Conservation (phyloP, 1,140 invertebrate species). For the Doryteuthis pealeii region DNA sequence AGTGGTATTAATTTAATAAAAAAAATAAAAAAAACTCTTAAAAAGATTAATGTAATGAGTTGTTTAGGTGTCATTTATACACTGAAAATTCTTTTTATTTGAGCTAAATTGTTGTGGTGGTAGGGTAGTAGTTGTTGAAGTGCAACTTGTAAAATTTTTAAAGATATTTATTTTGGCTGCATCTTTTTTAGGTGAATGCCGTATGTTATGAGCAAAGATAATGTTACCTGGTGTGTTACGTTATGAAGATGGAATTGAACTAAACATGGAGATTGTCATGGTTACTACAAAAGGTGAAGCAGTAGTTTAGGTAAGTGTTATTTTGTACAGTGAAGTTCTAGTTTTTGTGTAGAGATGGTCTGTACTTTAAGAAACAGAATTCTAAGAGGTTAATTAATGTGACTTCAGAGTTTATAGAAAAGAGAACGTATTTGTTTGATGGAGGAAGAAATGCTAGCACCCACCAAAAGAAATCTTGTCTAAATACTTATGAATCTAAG, state of each 20-base stretch:
- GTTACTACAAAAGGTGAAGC: slow-evolving; percentile 99
- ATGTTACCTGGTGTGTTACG: slow-evolving; percentile 94
- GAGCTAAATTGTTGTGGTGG: too few relatives aligned
- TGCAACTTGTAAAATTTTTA: too few relatives aligned
- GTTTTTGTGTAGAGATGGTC: not conserved
- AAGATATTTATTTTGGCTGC: too few relatives aligned
- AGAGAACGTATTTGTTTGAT: not conserved
- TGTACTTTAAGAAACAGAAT: not conserved
- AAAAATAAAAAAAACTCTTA: too few relatives aligned
- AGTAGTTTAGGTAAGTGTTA: slow-evolving; percentile 71
- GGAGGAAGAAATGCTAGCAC: too few relatives aligned
- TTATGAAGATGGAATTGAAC: slow-evolving; percentile 96
- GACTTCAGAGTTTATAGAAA: not conserved
- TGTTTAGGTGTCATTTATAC: too few relatives aligned
- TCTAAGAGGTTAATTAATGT: not conserved
- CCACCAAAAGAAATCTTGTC: too few relatives aligned
- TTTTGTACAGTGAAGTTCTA: not conserved
- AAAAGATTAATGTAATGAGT: too few relatives aligned
- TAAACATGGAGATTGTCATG: slow-evolving; percentile 97
- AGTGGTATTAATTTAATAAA: too few relatives aligned
- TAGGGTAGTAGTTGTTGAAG: too few relatives aligned
- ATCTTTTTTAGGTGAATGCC: slow-evolving; percentile 81
- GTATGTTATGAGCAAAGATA: slow-evolving; percentile 96
- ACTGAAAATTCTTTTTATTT: too few relatives aligned
- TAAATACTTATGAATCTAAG: not conserved